Conservation (phyloP, 2,888 invertebrate genomes). For the Drosophila vallismaia region DNA sequence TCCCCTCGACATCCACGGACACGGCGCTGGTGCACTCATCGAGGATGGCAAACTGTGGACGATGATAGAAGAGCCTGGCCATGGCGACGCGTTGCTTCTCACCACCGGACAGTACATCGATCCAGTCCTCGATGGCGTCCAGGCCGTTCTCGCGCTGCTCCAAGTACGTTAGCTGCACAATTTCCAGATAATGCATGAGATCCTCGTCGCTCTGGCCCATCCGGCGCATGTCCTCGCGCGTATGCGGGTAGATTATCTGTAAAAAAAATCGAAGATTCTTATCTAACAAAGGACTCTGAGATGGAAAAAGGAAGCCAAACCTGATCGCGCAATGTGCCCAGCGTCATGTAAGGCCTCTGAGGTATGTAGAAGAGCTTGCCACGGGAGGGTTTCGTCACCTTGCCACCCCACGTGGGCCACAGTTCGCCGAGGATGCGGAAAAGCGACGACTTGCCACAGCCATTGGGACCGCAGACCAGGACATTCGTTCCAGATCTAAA, state of each 20-base stretch:
- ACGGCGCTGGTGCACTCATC: conserved; percentile 99
- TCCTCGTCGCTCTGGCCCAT: conserved; percentile 92
- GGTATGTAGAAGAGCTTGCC: conserved; percentile 97
- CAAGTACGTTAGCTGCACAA: conserved; percentile 94
- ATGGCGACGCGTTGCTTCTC: conserved; percentile 99
- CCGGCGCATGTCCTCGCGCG: conserved; percentile 91
- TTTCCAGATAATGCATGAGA: conserved; percentile 89
- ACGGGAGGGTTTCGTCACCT: conserved; percentile 96
- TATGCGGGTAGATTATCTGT: conserved; percentile 95
- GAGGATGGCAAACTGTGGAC: conserved; percentile 98
- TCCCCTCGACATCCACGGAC: conserved; percentile 98
- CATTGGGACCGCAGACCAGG: conserved; percentile 99
- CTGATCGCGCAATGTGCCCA: conserved; percentile 97
- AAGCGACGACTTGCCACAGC: conserved; percentile 98
- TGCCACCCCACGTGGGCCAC: conserved; percentile 98
- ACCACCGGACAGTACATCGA: conserved; percentile 98
- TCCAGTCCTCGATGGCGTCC: conserved; percentile 98
- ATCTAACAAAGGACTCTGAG: background rate
- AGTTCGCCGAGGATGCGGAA: conserved; percentile 98
- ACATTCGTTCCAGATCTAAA: conserved; percentile 96
- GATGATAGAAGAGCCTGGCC: conserved; percentile 98
- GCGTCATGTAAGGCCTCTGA: conserved; percentile 98
- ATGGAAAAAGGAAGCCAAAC: conserved; percentile 81
- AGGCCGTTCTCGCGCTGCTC: conserved; percentile 93
- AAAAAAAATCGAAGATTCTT: too few species aligned